Evolutionary conservation across 2,113 vertebrate species (phyloP), one percentile per base, ranked within the genome.

Genomic region (Amblyornis subalaris): DNA sequence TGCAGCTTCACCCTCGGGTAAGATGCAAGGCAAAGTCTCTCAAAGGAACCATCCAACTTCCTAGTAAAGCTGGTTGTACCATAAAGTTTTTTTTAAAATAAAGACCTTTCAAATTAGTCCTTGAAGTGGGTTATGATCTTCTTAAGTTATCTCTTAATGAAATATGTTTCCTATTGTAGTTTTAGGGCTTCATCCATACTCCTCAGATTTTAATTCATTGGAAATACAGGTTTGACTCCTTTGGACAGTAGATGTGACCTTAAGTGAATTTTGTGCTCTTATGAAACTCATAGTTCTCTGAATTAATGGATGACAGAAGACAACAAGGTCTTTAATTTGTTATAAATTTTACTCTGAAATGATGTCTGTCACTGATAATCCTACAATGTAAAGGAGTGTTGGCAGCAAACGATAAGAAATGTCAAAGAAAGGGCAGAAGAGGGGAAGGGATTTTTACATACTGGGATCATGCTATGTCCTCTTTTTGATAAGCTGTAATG

Each of bases 401-500:
- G 93, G 80, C 86, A 95, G 86, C 77, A 82, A 92, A 78, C 0
- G 12, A 89, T 95, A 95, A 79, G 94, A 93, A 92, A 90, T 93
- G 58, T 84, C 69, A 81, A 83, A 80, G 50, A 71, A 94, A 95
- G 69, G 51, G 85, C 66, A 60, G 86, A 88, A 92, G 55, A 66
- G 55, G 45, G 69, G 51, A 95, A 85, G 58, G 54, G 90, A 69
- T 88, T 96, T 94, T 88, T 95, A 61, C 61, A 74, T 73, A 58
- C 70, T 90, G 61, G 58, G 89, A 76, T 92, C 72, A 67, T 91
- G 38, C 84, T 69, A 14, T 90, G 91, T 94, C 72, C 78, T 94
- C 81, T 91, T 76, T 93, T 91, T 96, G 92, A 94, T 96, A 95
- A 96, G 75, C 88, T 94, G 61, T 92, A 94, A 91, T 90, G 95